Percentiles rank a stretch among this genome's conserved stretches.
Conservation (phyloP, 2,797 vertebrate genomes). For the Hoplostethus atlanticus region DNA sequence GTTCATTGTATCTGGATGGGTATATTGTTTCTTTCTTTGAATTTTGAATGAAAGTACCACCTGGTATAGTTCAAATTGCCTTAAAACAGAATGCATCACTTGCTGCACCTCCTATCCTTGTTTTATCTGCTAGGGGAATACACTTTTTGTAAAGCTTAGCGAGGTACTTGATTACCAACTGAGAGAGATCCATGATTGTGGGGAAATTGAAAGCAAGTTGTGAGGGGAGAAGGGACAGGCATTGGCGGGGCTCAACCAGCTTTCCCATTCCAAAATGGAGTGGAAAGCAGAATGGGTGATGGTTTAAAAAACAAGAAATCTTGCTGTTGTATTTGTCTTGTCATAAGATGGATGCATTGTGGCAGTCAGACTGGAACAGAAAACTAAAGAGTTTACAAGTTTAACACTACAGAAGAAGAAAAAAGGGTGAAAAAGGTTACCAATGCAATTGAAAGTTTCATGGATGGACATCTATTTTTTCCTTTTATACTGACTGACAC, state of each 20-base stretch:
- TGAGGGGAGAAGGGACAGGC: too few species aligned
- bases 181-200: background rate
- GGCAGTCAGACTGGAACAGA: background rate
- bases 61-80: too few species aligned
- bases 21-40: too few species aligned
- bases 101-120: background rate
- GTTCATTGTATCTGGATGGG: too few species aligned
- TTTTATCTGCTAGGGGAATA: background rate
- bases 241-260: too few species aligned
- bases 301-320: background rate
- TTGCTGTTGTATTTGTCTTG: background rate
- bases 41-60: too few species aligned
- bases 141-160: too few species aligned
- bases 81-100: background rate
- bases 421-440: constrained; percentile 1
- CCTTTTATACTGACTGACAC: constrained; percentile 72
- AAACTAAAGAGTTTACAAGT: constrained; percentile 1
- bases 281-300: background rate
- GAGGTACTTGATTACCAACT: background rate
- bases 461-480: constrained; percentile 37
- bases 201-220: background rate
- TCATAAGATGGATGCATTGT: constrained; percentile 10
- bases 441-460: constrained; percentile 29
- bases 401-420: background rate
- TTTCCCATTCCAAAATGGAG: background rate